Percentiles rank a stretch among this genome's conserved stretches.
phyloP scores from a whole-genome alignment of 1,140 invertebrate genomes.

The Lucilia sericata region DNA sequence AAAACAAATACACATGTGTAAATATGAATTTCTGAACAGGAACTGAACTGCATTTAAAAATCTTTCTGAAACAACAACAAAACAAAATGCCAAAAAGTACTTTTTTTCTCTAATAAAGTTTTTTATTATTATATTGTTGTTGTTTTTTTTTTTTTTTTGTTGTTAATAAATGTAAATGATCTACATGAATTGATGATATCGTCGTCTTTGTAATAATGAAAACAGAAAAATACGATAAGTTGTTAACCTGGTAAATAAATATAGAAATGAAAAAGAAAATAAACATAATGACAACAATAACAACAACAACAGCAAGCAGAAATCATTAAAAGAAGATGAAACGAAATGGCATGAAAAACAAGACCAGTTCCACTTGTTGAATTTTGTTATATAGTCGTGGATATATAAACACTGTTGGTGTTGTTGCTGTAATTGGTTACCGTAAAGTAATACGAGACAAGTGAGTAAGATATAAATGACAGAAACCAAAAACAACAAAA shows the following conservation, averaged over 20 bases:
- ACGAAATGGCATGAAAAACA: conserved; percentile 13
- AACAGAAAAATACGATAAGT: neutral
- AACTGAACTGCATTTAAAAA: neutral
- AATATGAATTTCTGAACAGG: neutral
- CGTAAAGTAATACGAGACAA: neutral
- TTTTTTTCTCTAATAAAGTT: neutral
- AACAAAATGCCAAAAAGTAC: neutral
- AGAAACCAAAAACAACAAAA: neutral
- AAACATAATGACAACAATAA: neutral
- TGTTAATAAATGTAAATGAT: conserved; percentile 7
- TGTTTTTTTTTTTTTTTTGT: too few relatives aligned
- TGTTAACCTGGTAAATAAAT: conserved; percentile 23
- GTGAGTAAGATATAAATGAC: neutral
- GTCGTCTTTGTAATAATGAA: neutral
- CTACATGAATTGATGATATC: neutral
- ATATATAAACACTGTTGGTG: too few relatives aligned
- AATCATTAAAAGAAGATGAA: conserved; percentile 14
- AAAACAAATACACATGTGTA: neutral
- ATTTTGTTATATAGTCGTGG: neutral
- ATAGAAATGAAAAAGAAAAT: neutral
- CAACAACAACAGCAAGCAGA: neutral
- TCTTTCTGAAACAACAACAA: neutral
- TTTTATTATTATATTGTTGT: neutral
- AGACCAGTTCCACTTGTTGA: conserved; percentile 21
- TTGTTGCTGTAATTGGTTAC: neutral